A percentile compares a stretch with the other conserved stretches of the same genome.
These are phyloP conservation scores for Poicephalus gulielmi DNA, from an alignment of 2,113 vertebrate genomes.

Conservation along the genomic window DNA sequence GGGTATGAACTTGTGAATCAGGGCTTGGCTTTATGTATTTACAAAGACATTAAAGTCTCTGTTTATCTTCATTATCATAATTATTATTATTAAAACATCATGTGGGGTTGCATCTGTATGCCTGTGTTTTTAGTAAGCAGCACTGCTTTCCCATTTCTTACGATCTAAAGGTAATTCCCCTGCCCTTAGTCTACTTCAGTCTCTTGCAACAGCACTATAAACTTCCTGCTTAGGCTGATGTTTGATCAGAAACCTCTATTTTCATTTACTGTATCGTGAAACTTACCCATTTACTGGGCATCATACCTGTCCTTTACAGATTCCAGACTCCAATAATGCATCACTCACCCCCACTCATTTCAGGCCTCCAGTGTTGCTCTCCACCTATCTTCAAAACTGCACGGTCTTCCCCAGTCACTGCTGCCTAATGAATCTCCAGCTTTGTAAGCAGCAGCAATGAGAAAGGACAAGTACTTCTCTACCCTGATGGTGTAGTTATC, in stretches of 20 bases:
- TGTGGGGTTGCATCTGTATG: neutral
- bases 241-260: neutral
- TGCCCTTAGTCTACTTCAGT: neutral
- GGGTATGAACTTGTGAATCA: neutral
- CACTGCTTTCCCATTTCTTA: neutral
- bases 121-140: neutral
- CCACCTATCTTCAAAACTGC: neutral
- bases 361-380: neutral
- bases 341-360: neutral
- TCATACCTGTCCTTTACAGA: neutral
- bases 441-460: neutral
- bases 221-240: neutral
- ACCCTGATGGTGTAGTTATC: neutral
- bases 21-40: neutral
- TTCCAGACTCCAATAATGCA: neutral
- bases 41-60: neutral
- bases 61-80: neutral
- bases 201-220: neutral
- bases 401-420: neutral
- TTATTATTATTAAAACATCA: neutral
- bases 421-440: neutral
- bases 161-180: neutral
- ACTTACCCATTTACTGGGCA: neutral
- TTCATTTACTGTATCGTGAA: neutral
- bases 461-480: neutral